phyloP scores from a whole-genome alignment of 2,113 vertebrate genomes.

The Crotophaga sulcirostris region DNA sequence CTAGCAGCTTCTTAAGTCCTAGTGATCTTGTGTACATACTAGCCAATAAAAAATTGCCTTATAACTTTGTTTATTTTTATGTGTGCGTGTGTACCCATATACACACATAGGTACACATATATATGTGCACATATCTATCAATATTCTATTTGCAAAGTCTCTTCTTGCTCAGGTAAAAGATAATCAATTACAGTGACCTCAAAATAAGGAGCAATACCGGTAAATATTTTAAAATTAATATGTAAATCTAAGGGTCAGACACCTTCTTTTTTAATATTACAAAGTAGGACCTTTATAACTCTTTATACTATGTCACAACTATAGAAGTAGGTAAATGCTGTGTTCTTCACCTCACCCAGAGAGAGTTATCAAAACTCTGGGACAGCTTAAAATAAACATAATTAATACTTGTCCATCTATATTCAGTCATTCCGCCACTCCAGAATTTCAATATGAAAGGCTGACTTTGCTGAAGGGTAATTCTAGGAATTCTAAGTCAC shows the following conservation, averaged over 20 bases:
- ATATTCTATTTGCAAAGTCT: not conserved
- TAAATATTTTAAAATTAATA: not conserved
- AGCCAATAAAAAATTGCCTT: not conserved
- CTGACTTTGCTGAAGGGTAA: slow-evolving; percentile 49
- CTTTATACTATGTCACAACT: not conserved
- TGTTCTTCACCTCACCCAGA: not conserved
- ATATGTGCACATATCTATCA: accelerated
- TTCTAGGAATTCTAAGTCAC: slow-evolving; percentile 25
- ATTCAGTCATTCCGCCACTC: slow-evolving; percentile 30
- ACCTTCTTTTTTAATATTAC: not conserved
- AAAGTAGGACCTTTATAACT: not conserved
- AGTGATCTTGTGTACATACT: not conserved
- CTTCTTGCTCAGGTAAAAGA: not conserved
- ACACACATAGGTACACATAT: not conserved
- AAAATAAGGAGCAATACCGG: not conserved
- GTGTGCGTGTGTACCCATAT: not conserved
- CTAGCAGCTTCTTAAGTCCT: not conserved
- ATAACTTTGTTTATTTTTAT: not conserved
- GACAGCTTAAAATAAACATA: slow-evolving; percentile 47
- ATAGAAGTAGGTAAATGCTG: not conserved
- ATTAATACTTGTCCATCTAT: slow-evolving; percentile 35
- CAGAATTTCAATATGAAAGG: slow-evolving; percentile 51
- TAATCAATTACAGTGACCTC: not conserved
- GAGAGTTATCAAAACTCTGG: not conserved
- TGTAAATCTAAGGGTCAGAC: not conserved